These are phyloP conservation scores for Melanotaenia pygmaea DNA, from an alignment of 2,797 vertebrate species.

Conservation along the genomic window DNA sequence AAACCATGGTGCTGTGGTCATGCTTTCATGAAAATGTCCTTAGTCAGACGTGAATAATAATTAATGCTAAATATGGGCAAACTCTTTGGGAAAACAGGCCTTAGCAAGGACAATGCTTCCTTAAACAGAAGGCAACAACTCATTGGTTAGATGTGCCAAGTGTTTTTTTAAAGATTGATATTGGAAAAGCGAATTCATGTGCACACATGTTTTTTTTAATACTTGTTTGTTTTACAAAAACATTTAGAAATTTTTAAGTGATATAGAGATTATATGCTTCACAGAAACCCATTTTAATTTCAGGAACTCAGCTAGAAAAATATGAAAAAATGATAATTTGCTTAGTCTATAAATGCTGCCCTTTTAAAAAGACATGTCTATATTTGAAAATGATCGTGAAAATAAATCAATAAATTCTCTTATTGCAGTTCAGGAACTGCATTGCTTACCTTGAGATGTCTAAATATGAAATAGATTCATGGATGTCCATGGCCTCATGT, in stretches of 20 bases:
- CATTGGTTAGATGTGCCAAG: too few species aligned
- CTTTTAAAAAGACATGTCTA: neutral
- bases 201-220: too few species aligned
- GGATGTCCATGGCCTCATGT: constrained; percentile 59
- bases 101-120: neutral
- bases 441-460: constrained; percentile 61
- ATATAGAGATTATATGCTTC: too few species aligned
- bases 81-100: neutral
- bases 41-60: neutral
- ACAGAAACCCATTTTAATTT: too few species aligned
- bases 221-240: too few species aligned
- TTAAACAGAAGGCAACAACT: too few species aligned
- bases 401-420: constrained; percentile 28
- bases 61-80: neutral
- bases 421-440: constrained; percentile 40
- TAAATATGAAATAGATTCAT: constrained; percentile 50
- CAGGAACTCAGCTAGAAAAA: too few species aligned
- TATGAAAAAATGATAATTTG: too few species aligned
- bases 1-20: neutral
- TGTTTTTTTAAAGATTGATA: too few species aligned
- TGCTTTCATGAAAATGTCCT: neutral
- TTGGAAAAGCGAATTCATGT: too few species aligned
- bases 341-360: neutral
- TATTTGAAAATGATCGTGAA: constrained; percentile 23
- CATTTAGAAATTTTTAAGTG: too few species aligned